These are phyloP conservation scores for Melanchra persicariae DNA, from an alignment of 2,888 invertebrate species.

Conservation along the genomic window DNA sequence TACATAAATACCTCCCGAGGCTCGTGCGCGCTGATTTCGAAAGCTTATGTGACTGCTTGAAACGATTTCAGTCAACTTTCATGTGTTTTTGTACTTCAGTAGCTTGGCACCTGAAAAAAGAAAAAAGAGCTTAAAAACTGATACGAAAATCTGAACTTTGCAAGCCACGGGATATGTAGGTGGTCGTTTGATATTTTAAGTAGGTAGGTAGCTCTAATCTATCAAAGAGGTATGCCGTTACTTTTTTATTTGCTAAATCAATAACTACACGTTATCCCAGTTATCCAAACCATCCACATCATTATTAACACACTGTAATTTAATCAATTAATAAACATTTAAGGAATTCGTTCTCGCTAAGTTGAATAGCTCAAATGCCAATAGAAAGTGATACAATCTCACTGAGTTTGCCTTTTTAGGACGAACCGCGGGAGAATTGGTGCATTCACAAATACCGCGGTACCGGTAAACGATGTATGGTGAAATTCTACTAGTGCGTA, in stretches of 20 bases:
- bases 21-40: background rate
- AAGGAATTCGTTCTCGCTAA: slow-evolving; percentile 37
- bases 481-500: slow-evolving; percentile 51
- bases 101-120: background rate
- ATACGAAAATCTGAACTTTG: background rate
- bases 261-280: slow-evolving; percentile 19
- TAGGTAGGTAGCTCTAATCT: background rate
- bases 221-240: background rate
- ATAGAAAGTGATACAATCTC: slow-evolving; percentile 62
- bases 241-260: slow-evolving; percentile 4
- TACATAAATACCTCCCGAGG: slow-evolving; percentile 1
- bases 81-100: background rate
- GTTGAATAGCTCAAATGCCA: slow-evolving; percentile 48
- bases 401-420: slow-evolving; percentile 58
- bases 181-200: background rate
- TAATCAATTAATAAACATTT: slow-evolving; percentile 43
- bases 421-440: slow-evolving; percentile 45
- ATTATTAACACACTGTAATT: slow-evolving; percentile 33
- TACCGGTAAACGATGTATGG: slow-evolving; percentile 30
- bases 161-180: background rate
- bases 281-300: slow-evolving; percentile 24
- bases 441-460: slow-evolving; percentile 53
- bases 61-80: background rate
- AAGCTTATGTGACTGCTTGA: background rate
- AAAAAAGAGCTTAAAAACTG: too few relatives aligned